Evolutionary conservation across 2,888 invertebrate genomes (phyloP), one percentile per base, ranked within the genome.

Genomic region (Leptodirus hochenwartii): DNA sequence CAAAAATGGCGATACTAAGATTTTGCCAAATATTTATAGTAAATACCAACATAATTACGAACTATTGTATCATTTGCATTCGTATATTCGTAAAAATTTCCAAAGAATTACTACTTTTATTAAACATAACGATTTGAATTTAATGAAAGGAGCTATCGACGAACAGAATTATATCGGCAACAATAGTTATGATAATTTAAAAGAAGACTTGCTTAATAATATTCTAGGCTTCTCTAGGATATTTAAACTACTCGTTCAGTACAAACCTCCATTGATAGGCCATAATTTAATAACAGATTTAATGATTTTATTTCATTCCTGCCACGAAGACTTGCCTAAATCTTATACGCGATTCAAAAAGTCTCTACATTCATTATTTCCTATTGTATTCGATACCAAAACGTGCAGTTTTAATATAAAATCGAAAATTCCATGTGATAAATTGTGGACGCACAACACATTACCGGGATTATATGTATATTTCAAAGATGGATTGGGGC

Each of bases 241-340:
- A 8, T 70, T 79, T 34, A 50, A 65, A 10, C 46, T 73, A 1
- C 47, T 82, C n/a, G 54, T 54, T 16, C 45, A 53, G 2, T 48
- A 62, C 4, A 61, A 66, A 38, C 80, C 77, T 55, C 80, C 80
- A 3, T 54, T 84, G 13, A 54, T 82, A 14, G 80, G 79, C 0
- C 84, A 84, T 49, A 85, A 85, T 49, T 48, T 70, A 35, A 59
- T 77, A 30, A 51, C 74, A 36, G 84, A 84, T 50, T 51, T 72
- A 2, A 47, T 82, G 41, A 58, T 80, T 14, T 51, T 80, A 32
- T 69, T 74, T 43, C 69, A 73, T 41, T 73, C 75, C 46, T 82
- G 82, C 47, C 64, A 74, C 42, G 62, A 64, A 27, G 65, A 71
- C 1, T 47, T 82, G 29, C 82, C 82, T 16, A 54, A 64, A 8